Evolutionary conservation across 2,797 vertebrate genomes (phyloP).

Genomic region (Peromyscus eremicus): DNA sequence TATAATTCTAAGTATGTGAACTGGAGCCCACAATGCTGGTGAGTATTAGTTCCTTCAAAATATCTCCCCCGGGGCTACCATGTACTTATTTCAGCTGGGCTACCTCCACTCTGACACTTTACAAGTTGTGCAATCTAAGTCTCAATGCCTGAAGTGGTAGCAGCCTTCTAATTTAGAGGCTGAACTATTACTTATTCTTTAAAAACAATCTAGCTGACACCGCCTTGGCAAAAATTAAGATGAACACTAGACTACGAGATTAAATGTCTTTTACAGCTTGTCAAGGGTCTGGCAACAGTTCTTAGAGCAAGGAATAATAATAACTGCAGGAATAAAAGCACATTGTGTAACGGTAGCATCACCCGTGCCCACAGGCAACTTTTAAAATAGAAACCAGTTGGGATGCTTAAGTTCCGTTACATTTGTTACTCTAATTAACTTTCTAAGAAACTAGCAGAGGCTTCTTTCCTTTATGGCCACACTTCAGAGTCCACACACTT

Average conservation of each 20-base stretch:
- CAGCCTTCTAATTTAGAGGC: background rate
- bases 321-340: background rate
- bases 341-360: background rate
- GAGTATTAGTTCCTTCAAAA: background rate
- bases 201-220: background rate
- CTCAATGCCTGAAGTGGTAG: background rate
- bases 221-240: slow-evolving; percentile 36
- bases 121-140: background rate
- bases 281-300: background rate
- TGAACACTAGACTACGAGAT: background rate
- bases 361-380: background rate
- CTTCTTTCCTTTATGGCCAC: background rate
- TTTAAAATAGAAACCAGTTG: background rate
- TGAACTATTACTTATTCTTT: background rate
- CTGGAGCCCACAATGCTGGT: background rate
- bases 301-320: background rate
- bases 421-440: background rate
- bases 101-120: background rate
- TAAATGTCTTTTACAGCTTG: background rate
- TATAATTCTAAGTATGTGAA: background rate
- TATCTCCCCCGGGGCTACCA: no score
- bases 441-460: background rate
- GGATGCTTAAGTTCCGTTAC: background rate
- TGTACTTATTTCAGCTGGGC: background rate
- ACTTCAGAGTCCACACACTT: background rate